Evolutionary conservation across 2,888 invertebrate species (phyloP).

Genomic region (Philereme vetulata): DNA sequence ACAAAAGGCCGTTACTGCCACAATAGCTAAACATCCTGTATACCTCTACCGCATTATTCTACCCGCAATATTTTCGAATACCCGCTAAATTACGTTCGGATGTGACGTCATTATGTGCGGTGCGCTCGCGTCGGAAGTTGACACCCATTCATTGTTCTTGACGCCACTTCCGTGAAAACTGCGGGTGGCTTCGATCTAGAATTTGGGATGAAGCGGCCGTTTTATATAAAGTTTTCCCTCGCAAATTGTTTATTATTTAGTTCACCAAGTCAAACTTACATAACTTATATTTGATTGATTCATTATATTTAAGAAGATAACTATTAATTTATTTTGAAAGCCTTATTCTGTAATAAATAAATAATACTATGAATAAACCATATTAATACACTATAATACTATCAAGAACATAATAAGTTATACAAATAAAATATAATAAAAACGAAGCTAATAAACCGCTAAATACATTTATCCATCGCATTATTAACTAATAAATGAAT

Average conservation of each 20-base stretch:
- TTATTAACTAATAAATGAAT: constrained; percentile 21
- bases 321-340: too few species aligned
- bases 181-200: constrained; percentile 18
- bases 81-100: constrained; percentile 70
- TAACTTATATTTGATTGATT: too few species aligned
- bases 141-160: constrained; percentile 63
- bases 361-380: too few species aligned
- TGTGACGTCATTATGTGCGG: constrained; percentile 63
- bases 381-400: too few species aligned
- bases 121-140: constrained; percentile 70
- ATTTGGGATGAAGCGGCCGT: background rate
- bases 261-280: too few species aligned
- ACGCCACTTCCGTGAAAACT: constrained; percentile 58
- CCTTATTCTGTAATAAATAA: too few species aligned
- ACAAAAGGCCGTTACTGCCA: constrained; percentile 13
- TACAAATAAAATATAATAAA: too few species aligned
- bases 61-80: constrained; percentile 64
- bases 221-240: too few species aligned
- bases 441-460: too few species aligned
- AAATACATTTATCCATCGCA: background rate
- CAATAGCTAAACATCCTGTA: constrained; percentile 24
- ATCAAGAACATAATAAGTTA: too few species aligned
- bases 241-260: too few species aligned
- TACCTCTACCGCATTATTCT: constrained; percentile 14
- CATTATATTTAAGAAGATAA: too few species aligned